Base-by-base conservation (phyloP, 2,113 vertebrate species). In the Thomomys bottae region DNA sequence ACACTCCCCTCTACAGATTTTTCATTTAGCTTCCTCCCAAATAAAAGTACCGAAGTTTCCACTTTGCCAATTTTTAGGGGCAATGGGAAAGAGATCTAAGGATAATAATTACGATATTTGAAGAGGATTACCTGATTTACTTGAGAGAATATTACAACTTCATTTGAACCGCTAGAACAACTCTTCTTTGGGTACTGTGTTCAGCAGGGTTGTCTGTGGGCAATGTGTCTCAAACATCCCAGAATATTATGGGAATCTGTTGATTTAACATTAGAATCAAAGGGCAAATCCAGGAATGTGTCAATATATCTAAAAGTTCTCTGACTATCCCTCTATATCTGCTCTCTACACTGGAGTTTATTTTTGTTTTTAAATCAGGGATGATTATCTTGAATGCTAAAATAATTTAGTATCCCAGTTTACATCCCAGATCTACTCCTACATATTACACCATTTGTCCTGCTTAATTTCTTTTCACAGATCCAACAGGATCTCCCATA, bases 71-170 rank as follows among this genome's bases (percentile, higher is more conserved):
- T 87, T 92, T 70, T 28, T 8, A 61, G 64, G 8, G 38, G 36
- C 81, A 45, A 12, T 14, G 49, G 49, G 64, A 21, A 63, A 49
- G 28, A 54, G 12, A 34, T 61, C 6, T 88, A 3, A 73, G n/a
- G 59, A 72, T n/a, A 24, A 80, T 30, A 12, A 77, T 86, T 77
- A 49, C 20, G 88, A 10, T 80, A 89, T 84, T 66, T 76, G 57
- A 89, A 87, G 73, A 78, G 38, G 63, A 42, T 3, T 54, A 82
- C 18, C 24, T 94, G 64, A 32, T 54, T 92, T 92, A 59, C 57
- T 91, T 6, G 32, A 75, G 38, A 59, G 34, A 88, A 38, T 86
- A 92, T 68, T 87, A 38, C 8, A 78, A 21, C 32, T 59, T 66
- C 6, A 23, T 88, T 64, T 40, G 38, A 40, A 78, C 42, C 61